Base-by-base conservation (phyloP, 2,888 invertebrate genomes). In the Acheta domesticus region DNA sequence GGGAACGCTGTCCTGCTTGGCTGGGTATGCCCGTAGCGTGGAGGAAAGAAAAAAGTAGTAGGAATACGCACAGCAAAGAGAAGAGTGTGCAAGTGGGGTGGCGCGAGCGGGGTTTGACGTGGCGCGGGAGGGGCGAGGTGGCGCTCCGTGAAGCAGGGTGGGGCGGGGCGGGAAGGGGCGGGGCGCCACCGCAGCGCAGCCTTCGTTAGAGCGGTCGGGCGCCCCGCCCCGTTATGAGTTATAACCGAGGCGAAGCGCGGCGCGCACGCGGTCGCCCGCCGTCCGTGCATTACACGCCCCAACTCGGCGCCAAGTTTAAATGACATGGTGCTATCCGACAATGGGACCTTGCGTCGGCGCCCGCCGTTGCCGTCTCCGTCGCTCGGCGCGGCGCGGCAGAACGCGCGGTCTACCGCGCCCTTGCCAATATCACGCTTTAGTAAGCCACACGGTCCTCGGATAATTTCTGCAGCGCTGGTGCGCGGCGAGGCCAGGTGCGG, bases 251-350 rank as follows among this genome's bases (percentile, higher is more conserved):
- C 14, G 62, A 62, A 62, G 36, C 62, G 62, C 62, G 5, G 4
- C 36, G 36, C 5, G 36, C 36, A 36, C 36, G 36, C 36, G 36
- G 36, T 62, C n/a, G 3, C 62, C n/a, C 62, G 62, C n/a, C 62
- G 62, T 62, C n/a, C 16, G 62, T n/a, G 62, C 62, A 62, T 62
- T 62, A 62, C 62, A 62, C 62, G 62, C 16, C 16, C 62, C 62
- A 62, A 62, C 62, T 62, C 62, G n/a, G 62, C 14, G 62, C 62
- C 62, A 62, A 62, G 62, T 62, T 62, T 62, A 62, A 62, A 62
- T 62, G 62, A 62, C 62, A 62, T 62, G 62, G 62, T 62, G 62
- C 62, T 62, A 62, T 62, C n/a, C 62, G 62, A 62, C 62, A 62
- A 62, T 36, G 62, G n/a, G 62, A 62, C 62, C 16, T 12, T 62